These are phyloP conservation scores for Ondatra zibethicus DNA, from an alignment of 2,113 vertebrate species.

Conservation along the genomic window DNA sequence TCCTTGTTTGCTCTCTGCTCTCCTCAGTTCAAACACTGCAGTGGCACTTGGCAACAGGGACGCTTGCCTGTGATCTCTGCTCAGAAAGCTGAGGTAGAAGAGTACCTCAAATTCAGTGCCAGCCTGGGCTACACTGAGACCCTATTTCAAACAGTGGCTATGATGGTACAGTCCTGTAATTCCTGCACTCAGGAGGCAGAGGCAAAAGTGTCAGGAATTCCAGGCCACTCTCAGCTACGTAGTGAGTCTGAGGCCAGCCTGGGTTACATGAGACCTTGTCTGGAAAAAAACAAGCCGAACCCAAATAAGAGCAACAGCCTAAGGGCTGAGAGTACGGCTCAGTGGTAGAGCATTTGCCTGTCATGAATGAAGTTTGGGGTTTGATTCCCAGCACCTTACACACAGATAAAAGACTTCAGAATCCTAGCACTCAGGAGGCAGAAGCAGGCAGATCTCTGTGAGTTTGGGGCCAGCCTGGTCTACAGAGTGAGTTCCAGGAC, in stretches of 20 bases:
- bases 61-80: neutral
- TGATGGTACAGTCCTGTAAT: no score
- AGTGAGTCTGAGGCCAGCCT: neutral
- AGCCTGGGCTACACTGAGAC: neutral
- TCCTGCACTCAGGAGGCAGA: neutral
- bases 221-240: neutral
- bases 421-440: neutral
- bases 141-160: neutral
- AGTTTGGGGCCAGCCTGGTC: neutral
- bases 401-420: neutral
- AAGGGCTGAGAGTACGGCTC: neutral
- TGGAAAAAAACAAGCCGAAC: neutral
- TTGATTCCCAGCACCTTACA: neutral
- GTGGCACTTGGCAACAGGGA: neutral
- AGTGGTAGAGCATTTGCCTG: neutral
- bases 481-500: neutral
- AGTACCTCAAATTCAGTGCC: neutral
- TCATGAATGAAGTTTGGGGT: neutral
- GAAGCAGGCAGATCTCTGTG: neutral
- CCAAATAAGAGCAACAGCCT: neutral
- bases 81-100: neutral
- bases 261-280: neutral
- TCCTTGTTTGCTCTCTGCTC: neutral
- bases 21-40: neutral
- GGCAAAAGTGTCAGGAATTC: no score